A percentile compares a stretch with the other conserved stretches of the same genome.
phyloP scores from a whole-genome alignment of 30 jellyfish, hydroid and myxozoan species.

The Turritopsis dohrnii region DNA sequence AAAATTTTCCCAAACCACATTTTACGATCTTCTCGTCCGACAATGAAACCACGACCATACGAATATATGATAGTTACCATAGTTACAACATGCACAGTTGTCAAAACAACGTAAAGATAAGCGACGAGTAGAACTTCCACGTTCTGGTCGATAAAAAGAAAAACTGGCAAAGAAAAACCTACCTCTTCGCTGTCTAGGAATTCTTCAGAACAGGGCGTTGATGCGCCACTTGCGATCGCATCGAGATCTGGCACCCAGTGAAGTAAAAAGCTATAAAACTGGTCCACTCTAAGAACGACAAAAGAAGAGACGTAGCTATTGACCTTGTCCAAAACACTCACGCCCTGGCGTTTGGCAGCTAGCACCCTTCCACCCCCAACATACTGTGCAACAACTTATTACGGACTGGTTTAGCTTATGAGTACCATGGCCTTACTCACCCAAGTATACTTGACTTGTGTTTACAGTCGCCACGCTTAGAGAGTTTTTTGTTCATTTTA shows the following conservation, averaged over 20 bases:
- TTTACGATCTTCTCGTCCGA: too few species aligned
- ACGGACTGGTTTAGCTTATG: too few species aligned
- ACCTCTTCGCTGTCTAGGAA: slow-evolving; percentile 20
- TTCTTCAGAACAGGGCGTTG: slow-evolving; percentile 31
- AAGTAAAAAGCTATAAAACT: slow-evolving; percentile 17
- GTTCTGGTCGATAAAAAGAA: neutral
- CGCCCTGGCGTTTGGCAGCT: too few species aligned
- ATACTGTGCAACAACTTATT: too few species aligned
- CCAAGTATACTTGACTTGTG: neutral
- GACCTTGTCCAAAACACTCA: too few species aligned
- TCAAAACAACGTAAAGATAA: neutral
- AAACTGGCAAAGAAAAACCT: neutral
- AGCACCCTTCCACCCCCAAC: too few species aligned
- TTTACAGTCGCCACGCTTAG: neutral
- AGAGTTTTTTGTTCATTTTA: neutral
- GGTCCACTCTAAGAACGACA: slow-evolving; percentile 35
- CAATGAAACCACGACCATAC: neutral
- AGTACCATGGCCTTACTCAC: neutral
- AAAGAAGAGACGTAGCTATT: neutral
- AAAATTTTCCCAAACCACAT: too few species aligned
- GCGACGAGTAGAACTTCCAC: too few species aligned
- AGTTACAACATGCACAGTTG: neutral
- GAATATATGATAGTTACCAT: too few species aligned
- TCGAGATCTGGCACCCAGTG: slow-evolving; percentile 36
- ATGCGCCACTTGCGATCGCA: neutral